Percentiles rank a stretch among this genome's conserved stretches.
phyloP scores from a whole-genome alignment of 2,797 vertebrate species.

The Avahi laniger region DNA sequence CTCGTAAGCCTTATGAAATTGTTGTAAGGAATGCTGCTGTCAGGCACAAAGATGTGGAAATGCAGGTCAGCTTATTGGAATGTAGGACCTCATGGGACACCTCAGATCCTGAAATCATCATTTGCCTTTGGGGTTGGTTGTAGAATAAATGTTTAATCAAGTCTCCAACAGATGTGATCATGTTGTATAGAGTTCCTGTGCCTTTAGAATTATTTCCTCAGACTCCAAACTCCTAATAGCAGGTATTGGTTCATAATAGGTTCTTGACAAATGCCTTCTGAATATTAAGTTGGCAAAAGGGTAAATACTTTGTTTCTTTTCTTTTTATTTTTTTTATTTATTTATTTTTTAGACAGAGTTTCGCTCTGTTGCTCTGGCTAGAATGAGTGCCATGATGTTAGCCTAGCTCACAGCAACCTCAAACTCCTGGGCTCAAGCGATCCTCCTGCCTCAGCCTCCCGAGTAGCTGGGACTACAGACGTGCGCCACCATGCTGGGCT shows the following conservation, averaged over 20 bases:
- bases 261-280: conserved; percentile 14
- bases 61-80: not conserved
- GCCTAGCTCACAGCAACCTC: too few species aligned
- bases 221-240: not conserved
- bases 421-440: too few species aligned
- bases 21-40: not conserved
- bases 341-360: too few species aligned
- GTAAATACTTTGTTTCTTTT: not conserved
- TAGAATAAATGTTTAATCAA: not conserved
- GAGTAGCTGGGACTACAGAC: too few species aligned
- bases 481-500: too few species aligned
- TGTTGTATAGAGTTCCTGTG: not conserved
- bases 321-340: too few species aligned
- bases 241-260: not conserved
- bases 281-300: conserved; percentile 16
- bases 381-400: too few species aligned
- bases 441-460: too few species aligned
- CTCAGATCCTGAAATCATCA: not conserved
- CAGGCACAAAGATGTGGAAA: not conserved
- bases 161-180: not conserved
- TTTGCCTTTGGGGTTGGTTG: not conserved
- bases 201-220: not conserved
- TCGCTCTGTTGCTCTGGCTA: too few species aligned
- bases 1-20: not conserved
- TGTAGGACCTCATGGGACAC: not conserved